These are phyloP conservation scores for Alauda arvensis DNA, from an alignment of 2,797 vertebrate genomes.

Conservation along the genomic window DNA sequence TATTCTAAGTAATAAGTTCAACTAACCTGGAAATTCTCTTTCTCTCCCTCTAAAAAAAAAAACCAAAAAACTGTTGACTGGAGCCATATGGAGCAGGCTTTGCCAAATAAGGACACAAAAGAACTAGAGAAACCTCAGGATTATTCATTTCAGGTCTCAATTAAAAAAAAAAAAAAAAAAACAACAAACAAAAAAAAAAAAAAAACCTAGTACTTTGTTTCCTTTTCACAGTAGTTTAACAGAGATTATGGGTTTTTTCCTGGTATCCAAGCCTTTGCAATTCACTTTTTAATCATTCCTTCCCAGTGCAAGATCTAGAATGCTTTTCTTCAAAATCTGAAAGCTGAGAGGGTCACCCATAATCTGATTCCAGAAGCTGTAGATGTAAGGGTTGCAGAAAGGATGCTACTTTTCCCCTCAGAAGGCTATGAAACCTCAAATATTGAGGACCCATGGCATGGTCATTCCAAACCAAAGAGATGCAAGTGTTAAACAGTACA, in stretches of 20 bases:
- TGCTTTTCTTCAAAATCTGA: not conserved
- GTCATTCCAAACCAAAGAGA: not conserved
- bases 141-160: not conserved
- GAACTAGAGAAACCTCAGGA: not conserved
- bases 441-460: not conserved
- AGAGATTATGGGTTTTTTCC: not conserved
- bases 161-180: not conserved
- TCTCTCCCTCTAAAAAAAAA: not conserved
- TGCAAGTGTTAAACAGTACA: not conserved
- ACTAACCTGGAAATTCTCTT: constrained; percentile 20
- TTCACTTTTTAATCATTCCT: not conserved
- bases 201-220: not conserved
- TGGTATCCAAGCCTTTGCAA: not conserved
- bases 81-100: not conserved
- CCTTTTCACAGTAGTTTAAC: not conserved
- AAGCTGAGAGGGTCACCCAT: not conserved
- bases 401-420: not conserved
- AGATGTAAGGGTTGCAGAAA: not conserved
- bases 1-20: constrained; percentile 34
- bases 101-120: not conserved
- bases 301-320: not conserved
- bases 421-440: not conserved
- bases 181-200: not conserved
- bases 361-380: not conserved
- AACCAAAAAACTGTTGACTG: not conserved